Percentiles rank a stretch among this genome's conserved stretches.
These are phyloP conservation scores for Sebastes baramenuke DNA, from an alignment of 2,797 vertebrate species.

Conservation along the genomic window DNA sequence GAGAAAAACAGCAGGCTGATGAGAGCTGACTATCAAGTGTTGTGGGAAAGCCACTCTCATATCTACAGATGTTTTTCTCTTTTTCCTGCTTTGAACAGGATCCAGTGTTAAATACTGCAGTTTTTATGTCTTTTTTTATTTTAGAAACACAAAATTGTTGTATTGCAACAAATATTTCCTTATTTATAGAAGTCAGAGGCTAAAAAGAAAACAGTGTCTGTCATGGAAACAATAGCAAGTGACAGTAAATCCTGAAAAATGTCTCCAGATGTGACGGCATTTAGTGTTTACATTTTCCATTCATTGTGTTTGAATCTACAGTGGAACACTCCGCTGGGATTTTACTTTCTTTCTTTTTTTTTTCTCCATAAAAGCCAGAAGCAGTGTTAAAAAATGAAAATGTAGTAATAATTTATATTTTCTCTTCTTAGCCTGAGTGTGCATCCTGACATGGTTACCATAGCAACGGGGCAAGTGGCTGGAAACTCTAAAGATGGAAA, in stretches of 20 bases:
- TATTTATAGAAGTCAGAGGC: too few relatives aligned
- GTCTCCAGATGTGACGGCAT: background rate
- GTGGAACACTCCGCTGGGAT: background rate
- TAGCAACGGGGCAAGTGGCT: constrained; percentile 92
- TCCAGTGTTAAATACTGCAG: background rate
- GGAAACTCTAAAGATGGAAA: constrained; percentile 94
- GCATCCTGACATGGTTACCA: constrained; percentile 94
- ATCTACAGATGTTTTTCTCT: constrained; percentile 6
- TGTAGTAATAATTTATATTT: constrained; percentile 1
- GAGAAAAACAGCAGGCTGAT: constrained; percentile 26
- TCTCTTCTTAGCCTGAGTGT: constrained; percentile 84
- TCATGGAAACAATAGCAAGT: background rate
- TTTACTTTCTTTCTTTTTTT: background rate
- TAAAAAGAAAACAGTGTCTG: background rate
- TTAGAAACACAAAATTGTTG: background rate
- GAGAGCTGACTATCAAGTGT: background rate
- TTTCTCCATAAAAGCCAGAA: background rate
- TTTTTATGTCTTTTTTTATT: background rate
- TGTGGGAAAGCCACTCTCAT: constrained; percentile 34
- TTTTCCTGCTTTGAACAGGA: background rate
- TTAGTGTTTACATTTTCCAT: background rate
- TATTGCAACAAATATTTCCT: too few relatives aligned
- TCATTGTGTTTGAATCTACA: background rate
- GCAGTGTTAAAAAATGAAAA: background rate
- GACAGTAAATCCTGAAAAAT: background rate